Evolutionary conservation across 2,888 invertebrate species (phyloP).

Genomic region (Trissoscelio sp.): DNA sequence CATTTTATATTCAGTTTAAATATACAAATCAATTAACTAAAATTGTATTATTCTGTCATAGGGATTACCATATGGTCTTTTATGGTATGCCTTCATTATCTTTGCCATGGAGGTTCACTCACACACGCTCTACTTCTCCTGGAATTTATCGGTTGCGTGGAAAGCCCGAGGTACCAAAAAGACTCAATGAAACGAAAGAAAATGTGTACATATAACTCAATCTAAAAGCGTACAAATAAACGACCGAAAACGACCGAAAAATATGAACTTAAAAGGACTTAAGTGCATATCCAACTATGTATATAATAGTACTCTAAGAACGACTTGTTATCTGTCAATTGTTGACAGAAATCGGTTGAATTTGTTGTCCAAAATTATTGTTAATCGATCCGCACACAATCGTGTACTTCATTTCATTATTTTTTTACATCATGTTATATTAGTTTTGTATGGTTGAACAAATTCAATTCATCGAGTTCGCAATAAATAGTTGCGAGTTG

Average conservation of each 20-base stretch:
- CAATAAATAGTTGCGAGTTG: slow-evolving; percentile 17
- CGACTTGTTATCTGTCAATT: slow-evolving; percentile 30
- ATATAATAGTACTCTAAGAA: slow-evolving; percentile 50
- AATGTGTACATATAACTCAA: slow-evolving; percentile 59
- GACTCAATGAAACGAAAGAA: slow-evolving; percentile 84
- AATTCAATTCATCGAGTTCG: slow-evolving; percentile 25
- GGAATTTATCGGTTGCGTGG: slow-evolving; percentile 93
- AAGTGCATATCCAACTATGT: slow-evolving; percentile 47
- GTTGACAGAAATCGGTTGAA: slow-evolving; percentile 33
- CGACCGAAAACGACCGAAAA: slow-evolving; percentile 49
- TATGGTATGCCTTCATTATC: slow-evolving; percentile 96
- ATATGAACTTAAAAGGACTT: slow-evolving; percentile 25
- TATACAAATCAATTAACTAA: too few species aligned
- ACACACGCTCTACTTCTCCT: slow-evolving; percentile 93
- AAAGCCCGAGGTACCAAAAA: slow-evolving; percentile 90
- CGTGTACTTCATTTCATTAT: slow-evolving; percentile 42
- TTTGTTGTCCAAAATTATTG: slow-evolving; percentile 39
- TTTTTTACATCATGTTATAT: slow-evolving; percentile 49
- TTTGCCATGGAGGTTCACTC: slow-evolving; percentile 94
- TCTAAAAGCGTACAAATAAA: slow-evolving; percentile 33
- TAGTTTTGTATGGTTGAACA: slow-evolving; percentile 40
- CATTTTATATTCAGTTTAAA: too few species aligned
- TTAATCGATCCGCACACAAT: slow-evolving; percentile 23
- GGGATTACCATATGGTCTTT: slow-evolving; percentile 95
- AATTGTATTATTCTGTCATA: slow-evolving; percentile 82